Evolutionary conservation across 2,888 invertebrate species (phyloP).

Genomic region (Flexamia atlantica): DNA sequence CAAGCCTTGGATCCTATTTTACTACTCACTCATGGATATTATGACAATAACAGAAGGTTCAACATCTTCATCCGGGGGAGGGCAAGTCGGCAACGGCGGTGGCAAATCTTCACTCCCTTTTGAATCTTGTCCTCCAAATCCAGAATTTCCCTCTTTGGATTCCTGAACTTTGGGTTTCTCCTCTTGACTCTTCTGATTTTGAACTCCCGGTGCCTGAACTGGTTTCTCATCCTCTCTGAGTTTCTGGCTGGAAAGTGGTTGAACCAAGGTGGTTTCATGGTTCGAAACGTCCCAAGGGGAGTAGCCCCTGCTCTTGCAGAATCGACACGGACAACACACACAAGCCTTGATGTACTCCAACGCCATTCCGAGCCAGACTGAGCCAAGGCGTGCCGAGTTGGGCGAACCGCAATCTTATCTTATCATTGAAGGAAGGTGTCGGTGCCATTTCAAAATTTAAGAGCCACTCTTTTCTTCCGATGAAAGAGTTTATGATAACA

Average conservation of each 20-base stretch:
- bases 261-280: neutral
- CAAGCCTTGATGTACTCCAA: constrained; percentile 17
- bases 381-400: constrained; percentile 3
- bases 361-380: neutral
- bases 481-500: neutral
- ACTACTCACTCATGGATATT: constrained; percentile 20
- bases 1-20: too few species aligned
- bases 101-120: constrained; percentile 10
- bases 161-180: constrained; percentile 9
- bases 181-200: neutral
- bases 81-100: constrained; percentile 21
- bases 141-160: neutral
- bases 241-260: neutral
- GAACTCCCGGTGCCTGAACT: neutral
- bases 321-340: constrained; percentile 33
- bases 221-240: constrained; percentile 28
- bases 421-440: neutral
- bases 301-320: constrained; percentile 18
- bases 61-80: neutral
- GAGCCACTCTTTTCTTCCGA: neutral
- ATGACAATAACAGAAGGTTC: neutral
- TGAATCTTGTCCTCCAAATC: neutral
- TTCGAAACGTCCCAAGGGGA: neutral
- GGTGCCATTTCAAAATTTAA: neutral
- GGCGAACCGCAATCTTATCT: neutral